Percentiles rank a stretch among this genome's conserved stretches.
phyloP scores from a whole-genome alignment of 2,888 invertebrate species.

The Melipona beecheii region DNA sequence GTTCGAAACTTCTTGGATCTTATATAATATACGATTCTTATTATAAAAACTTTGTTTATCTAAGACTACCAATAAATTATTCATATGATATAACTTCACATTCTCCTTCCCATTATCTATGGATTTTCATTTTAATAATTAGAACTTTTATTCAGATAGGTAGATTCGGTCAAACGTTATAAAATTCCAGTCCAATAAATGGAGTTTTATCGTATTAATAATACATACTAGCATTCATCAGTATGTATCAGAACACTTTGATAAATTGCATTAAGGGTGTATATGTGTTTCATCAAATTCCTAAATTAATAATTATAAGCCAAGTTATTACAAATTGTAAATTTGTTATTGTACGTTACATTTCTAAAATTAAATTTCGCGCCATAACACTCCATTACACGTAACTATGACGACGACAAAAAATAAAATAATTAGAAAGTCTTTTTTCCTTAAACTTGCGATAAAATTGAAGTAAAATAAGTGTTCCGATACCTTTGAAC shows the following conservation, averaged over 20 bases:
- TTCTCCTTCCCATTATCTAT: neutral
- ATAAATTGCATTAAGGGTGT: no score
- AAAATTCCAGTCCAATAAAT: no score
- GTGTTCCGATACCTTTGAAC: conserved; percentile 5
- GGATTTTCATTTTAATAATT: neutral
- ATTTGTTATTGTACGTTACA: neutral
- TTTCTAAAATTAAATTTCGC: neutral
- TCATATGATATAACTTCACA: neutral
- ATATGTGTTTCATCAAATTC: no score
- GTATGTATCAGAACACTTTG: no score
- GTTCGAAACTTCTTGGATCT: conserved; percentile 24
- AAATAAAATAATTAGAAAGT: neutral
- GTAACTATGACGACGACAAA: neutral
- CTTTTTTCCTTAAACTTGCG: neutral
- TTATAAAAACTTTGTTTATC: neutral
- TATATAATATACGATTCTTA: neutral
- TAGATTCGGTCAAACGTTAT: neutral
- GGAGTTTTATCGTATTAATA: no score
- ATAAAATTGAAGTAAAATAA: neutral
- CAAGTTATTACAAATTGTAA: neutral
- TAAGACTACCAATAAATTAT: neutral
- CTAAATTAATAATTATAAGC: no score
- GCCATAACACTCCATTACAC: neutral
- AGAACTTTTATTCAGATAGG: neutral
- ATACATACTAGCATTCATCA: no score